These are phyloP conservation scores for Poecilus cupreus DNA, from an alignment of 2,888 invertebrate species.

Conservation along the genomic window DNA sequence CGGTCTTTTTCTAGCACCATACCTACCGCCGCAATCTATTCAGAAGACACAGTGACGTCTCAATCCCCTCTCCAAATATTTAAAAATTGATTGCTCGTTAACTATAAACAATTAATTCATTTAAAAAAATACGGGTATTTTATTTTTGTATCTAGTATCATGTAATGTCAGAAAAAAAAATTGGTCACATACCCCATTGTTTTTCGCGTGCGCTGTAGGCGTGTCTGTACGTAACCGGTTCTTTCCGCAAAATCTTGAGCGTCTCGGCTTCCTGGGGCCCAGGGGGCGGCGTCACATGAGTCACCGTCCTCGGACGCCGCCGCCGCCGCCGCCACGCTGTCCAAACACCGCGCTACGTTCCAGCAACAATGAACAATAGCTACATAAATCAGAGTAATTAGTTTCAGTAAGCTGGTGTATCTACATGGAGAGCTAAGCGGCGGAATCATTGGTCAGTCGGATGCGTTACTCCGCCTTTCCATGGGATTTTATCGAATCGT, in stretches of 20 bases:
- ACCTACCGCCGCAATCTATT: no score
- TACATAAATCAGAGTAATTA: conserved; percentile 96
- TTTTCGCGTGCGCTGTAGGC: no score
- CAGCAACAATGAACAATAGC: conserved; percentile 92
- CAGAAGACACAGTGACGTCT: no score
- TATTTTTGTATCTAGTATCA: no score
- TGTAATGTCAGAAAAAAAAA: no score
- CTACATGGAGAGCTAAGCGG: conserved; percentile 73
- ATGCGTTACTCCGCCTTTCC: conserved; percentile 77
- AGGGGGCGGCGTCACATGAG: conserved; percentile 71
- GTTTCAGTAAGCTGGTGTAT: conserved; percentile 79
- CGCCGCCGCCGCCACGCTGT: neutral
- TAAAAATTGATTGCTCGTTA: no score
- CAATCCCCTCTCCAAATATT: no score
- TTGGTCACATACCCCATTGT: no score
- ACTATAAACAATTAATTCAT: no score
- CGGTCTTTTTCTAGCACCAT: no score
- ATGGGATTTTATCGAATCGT: conserved; percentile 65
- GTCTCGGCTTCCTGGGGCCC: conserved; percentile 62
- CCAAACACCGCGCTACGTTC: conserved; percentile 69
- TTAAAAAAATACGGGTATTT: no score
- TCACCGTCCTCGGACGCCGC: conserved; percentile 64
- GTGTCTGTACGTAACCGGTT: conserved; percentile 60
- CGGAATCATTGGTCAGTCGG: conserved; percentile 81
- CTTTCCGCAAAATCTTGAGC: conserved; percentile 61